Evolutionary conservation across 2,888 invertebrate genomes (phyloP), one percentile per base, ranked within the genome.

Genomic region (Diadegma fenestrale): DNA sequence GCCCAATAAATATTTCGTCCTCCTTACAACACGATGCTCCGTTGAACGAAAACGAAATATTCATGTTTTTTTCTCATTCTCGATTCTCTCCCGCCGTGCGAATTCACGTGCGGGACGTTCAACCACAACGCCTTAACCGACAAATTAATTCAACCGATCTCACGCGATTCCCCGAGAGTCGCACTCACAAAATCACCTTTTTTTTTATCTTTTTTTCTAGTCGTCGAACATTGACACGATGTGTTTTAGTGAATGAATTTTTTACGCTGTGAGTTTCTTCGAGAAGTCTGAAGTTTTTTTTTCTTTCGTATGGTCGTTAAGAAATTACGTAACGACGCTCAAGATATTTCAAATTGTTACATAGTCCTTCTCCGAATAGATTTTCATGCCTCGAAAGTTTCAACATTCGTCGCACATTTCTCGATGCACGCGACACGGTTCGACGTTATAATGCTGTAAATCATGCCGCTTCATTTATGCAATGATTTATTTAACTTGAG

Each of bases 1-100:
- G 78, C 64, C 87, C 85, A 82, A 90, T 90, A 88, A 89, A 89
- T 90, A 89, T 66, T 90, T 85, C 86, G 82, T 84, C 85, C 82
- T 85, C 86, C 86, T 88, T 84, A 84, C 80, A 68, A 72, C 51
- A 61, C 48, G 37, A 61, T 45, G 63, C 71, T 33, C 26, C 22
- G 51, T 80, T 71, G 75, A 43, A 41, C 80, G 64, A 64, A 58
- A 64, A 81, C 82, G 80, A 80, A 84, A 84, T 75, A 84, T 80
- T 73, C 63, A 37, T 30, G 19, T 10, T 48, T 69, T 63, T 79
- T 61, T 54, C 48, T 81, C 54, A 41, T 48, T 76, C 43, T 19
- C 22, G 17, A 41, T 76, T 30, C 66, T 66, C 76, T 45, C 77
- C 58, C 72, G 72, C 72, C 72, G 68, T 69, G 73, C 64, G 82